Conservation (phyloP, 2,797 vertebrate species). For the Sylvilagus floridanus region DNA sequence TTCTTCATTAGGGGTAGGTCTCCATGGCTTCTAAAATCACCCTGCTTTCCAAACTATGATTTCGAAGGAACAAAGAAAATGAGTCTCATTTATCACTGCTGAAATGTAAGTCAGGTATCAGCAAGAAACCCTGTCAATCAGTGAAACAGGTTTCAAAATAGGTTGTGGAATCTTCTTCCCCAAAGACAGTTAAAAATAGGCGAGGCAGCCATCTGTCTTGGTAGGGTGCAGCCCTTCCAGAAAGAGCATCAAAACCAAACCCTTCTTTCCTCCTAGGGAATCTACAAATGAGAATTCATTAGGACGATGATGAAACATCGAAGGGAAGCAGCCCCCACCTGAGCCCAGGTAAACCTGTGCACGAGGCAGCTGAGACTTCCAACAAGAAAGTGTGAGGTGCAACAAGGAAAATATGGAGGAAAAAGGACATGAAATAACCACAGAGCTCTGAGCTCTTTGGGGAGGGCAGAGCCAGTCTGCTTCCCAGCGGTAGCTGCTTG, state of each 20-base stretch:
- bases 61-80: slow-evolving; percentile 64
- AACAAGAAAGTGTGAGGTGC: neutral
- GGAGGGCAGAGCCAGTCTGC: slow-evolving; percentile 52
- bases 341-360: slow-evolving; percentile 34
- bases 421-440: slow-evolving; percentile 65
- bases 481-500: slow-evolving; percentile 37
- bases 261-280: neutral
- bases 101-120: slow-evolving; percentile 65
- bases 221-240: slow-evolving; percentile 29
- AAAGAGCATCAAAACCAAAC: slow-evolving; percentile 65
- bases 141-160: slow-evolving; percentile 76
- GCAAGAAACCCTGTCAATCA: slow-evolving; percentile 74
- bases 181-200: slow-evolving; percentile 76
- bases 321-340: neutral
- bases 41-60: slow-evolving; percentile 25
- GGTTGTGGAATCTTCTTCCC: slow-evolving; percentile 71
- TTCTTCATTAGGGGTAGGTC: slow-evolving; percentile 34
- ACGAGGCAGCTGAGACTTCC: slow-evolving; percentile 19
- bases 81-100: slow-evolving; percentile 20
- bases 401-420: neutral
- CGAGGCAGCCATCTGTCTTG: slow-evolving; percentile 70
- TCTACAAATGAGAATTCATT: slow-evolving; percentile 41
- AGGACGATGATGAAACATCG: slow-evolving; percentile 39
- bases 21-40: slow-evolving; percentile 56
- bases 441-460: neutral